Percentiles rank a stretch among this genome's conserved stretches.
Evolutionary conservation across 2,888 invertebrate genomes (phyloP).

Genomic region (Sinodicranocentrus sp.): DNA sequence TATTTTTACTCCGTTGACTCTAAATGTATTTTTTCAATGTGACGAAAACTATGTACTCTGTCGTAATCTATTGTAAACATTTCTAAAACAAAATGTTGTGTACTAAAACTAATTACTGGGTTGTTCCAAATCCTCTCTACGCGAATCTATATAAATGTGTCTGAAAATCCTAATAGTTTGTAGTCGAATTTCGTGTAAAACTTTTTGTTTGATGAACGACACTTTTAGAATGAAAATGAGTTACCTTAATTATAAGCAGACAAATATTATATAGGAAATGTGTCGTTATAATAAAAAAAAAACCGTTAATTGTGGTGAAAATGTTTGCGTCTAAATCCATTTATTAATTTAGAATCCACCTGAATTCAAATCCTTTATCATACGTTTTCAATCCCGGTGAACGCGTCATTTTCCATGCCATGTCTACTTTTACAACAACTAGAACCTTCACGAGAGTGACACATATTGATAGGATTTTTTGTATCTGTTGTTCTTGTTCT

Average conservation of each 20-base stretch:
- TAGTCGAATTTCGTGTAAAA: constrained; percentile 44
- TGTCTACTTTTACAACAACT: no score
- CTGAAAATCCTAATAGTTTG: constrained; percentile 50
- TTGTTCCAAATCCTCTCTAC: background rate
- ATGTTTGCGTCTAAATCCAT: no score
- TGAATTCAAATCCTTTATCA: no score
- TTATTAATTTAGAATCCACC: no score
- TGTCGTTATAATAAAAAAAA: constrained; percentile 52
- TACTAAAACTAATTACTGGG: background rate
- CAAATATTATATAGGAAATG: constrained; percentile 47
- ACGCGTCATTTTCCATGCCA: no score
- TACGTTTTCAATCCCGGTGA: no score
- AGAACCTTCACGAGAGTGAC: no score
- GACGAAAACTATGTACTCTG: constrained; percentile 54
- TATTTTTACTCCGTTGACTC: constrained; percentile 66
- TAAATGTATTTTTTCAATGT: constrained; percentile 72
- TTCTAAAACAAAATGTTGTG: no score
- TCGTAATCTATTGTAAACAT: background rate
- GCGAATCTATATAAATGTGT: constrained; percentile 4
- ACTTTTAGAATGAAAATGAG: constrained; percentile 58
- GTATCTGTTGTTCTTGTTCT: no score
- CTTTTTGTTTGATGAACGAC: constrained; percentile 32
- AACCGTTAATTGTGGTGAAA: constrained; percentile 48
- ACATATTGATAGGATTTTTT: no score
- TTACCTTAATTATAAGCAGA: constrained; percentile 61